phyloP scores from a whole-genome alignment of 2,888 invertebrate genomes.

The Chromoteleia sp. region DNA sequence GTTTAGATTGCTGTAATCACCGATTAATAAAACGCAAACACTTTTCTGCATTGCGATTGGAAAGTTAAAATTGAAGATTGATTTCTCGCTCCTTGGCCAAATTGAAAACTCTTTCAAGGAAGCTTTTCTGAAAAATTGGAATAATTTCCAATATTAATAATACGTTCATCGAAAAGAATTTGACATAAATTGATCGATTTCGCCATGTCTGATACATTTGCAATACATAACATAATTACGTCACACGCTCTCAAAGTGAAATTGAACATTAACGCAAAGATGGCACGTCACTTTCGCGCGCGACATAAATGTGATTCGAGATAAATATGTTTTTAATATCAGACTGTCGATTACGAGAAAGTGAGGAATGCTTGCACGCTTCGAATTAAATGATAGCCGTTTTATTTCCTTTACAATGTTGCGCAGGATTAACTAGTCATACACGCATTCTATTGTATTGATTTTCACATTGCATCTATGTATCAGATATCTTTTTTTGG shows the following conservation, averaged over 20 bases:
- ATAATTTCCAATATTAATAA: too few relatives aligned
- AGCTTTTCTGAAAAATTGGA: neutral
- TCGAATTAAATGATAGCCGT: neutral
- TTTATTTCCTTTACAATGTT: conserved; percentile 15
- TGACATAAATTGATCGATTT: conserved; percentile 7
- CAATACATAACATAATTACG: conserved; percentile 11
- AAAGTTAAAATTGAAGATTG: neutral
- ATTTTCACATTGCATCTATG: conserved; percentile 26
- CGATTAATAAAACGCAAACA: neutral
- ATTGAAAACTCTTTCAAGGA: conserved; percentile 8
- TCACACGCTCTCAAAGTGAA: neutral
- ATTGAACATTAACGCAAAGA: conserved; percentile 15
- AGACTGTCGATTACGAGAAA: neutral
- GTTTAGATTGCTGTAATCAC: neutral
- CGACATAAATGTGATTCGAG: neutral
- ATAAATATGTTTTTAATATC: neutral
- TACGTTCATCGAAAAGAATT: neutral
- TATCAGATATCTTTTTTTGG: conserved; percentile 21
- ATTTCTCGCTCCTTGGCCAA: neutral
- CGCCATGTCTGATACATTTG: conserved; percentile 7
- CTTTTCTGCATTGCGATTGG: neutral
- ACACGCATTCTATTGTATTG: conserved; percentile 25
- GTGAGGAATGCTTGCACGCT: neutral
- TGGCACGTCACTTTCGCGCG: conserved; percentile 2
- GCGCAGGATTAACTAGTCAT: conserved; percentile 23